Evolutionary conservation across 2,113 vertebrate genomes (phyloP).

Genomic region (Sebastes schlegelii): DNA sequence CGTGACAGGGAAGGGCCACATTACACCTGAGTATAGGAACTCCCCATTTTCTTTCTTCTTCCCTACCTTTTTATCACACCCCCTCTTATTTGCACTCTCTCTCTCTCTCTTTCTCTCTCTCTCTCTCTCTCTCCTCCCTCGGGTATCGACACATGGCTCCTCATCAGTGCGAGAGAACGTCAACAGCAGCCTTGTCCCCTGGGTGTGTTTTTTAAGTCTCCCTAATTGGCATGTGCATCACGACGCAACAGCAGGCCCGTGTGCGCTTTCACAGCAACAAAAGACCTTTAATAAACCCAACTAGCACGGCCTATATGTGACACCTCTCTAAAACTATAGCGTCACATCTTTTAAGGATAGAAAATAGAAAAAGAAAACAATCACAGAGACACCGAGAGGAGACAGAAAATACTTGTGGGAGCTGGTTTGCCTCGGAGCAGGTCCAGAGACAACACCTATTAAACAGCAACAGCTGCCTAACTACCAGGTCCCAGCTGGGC

Average conservation of each 20-base stretch:
- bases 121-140: slow-evolving; percentile 41
- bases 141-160: slow-evolving; percentile 63
- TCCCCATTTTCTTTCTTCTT: slow-evolving; percentile 44
- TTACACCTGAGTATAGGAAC: slow-evolving; percentile 72
- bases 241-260: slow-evolving; percentile 51
- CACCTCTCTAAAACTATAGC: slow-evolving; percentile 44
- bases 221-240: slow-evolving; percentile 77
- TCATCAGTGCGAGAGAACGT: slow-evolving; percentile 60
- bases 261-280: slow-evolving; percentile 52
- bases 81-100: slow-evolving; percentile 39
- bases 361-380: slow-evolving; percentile 19
- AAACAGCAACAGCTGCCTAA: slow-evolving; percentile 49
- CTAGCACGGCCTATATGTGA: slow-evolving; percentile 42
- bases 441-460: slow-evolving; percentile 43
- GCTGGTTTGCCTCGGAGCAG: slow-evolving; percentile 38
- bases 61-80: slow-evolving; percentile 56
- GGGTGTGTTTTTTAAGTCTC: slow-evolving; percentile 75
- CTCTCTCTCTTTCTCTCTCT: slow-evolving; percentile 11
- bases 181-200: slow-evolving; percentile 67
- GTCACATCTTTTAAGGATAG: slow-evolving; percentile 18
- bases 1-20: slow-evolving; percentile 71
- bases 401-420: slow-evolving; percentile 36
- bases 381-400: slow-evolving; percentile 3
- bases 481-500: slow-evolving; percentile 59
- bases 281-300: slow-evolving; percentile 62